These are phyloP conservation scores for Napeogenes inachia DNA, from an alignment of 2,888 invertebrate species.

Conservation along the genomic window DNA sequence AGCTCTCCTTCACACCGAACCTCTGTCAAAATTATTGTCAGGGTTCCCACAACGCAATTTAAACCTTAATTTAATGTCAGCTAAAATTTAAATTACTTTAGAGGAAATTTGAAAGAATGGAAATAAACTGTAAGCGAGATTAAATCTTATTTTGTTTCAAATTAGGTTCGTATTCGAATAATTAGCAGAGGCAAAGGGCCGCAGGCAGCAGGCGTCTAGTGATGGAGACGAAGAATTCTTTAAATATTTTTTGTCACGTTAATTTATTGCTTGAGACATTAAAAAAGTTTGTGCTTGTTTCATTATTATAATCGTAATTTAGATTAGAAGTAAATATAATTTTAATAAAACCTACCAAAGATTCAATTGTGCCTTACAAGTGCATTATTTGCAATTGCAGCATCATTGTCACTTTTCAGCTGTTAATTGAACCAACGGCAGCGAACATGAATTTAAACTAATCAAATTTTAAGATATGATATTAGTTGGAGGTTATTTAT, in stretches of 20 bases:
- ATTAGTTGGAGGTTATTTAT: conserved; percentile 13
- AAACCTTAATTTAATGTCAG: conserved; percentile 19
- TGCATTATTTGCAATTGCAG: no score
- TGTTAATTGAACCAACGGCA: no score
- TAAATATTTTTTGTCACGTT: conserved; percentile 23
- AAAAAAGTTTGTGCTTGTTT: neutral
- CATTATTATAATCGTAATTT: no score
- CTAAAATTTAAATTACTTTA: conserved; percentile 33
- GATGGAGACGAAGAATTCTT: conserved; percentile 29
- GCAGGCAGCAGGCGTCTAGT: conserved; percentile 26
- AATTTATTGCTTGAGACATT: conserved; percentile 14
- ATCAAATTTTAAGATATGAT: no score
- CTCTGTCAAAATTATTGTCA: conserved; percentile 48
- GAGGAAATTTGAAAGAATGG: conserved; percentile 35
- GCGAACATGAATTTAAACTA: no score
- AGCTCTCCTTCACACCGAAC: conserved; percentile 32
- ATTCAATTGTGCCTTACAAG: no score
- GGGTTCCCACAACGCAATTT: conserved; percentile 24
- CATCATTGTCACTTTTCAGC: no score
- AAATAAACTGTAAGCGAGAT: conserved; percentile 38
- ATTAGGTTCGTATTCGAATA: conserved; percentile 41
- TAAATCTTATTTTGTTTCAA: conserved; percentile 39
- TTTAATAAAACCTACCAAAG: no score
- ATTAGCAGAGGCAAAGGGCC: conserved; percentile 17
- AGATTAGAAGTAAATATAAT: no score